A percentile compares a stretch with the other conserved stretches of the same genome.
phyloP scores from a whole-genome alignment of 92 coral and sea anemone genomes.

The Micromussa lordhowensis region DNA sequence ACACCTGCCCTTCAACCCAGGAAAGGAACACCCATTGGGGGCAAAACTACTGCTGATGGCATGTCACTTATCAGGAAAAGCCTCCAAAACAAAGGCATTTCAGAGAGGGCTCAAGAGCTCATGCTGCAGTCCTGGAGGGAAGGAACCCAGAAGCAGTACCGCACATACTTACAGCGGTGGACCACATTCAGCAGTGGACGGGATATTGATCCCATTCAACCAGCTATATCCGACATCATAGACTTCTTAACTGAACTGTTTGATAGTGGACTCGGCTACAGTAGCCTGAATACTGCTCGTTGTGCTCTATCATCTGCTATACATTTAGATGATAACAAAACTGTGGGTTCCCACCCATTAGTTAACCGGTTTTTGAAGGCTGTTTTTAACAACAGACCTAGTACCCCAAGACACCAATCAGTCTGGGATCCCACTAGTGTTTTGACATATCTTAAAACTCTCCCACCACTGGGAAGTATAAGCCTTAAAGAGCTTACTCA shows the following conservation, averaged over 20 bases:
- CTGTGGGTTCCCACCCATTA: constrained; percentile 44
- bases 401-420: constrained; percentile 31
- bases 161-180: constrained; percentile 24
- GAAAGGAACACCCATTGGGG: constrained; percentile 43
- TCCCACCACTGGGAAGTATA: constrained; percentile 10
- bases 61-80: constrained; percentile 44
- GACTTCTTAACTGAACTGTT: constrained; percentile 29
- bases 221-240: constrained; percentile 25
- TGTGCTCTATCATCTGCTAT: constrained; percentile 27
- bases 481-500: constrained; percentile 37
- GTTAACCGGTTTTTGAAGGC: constrained; percentile 48
- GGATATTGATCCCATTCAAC: constrained; percentile 40
- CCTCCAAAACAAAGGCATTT: constrained; percentile 28
- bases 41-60: constrained; percentile 43
- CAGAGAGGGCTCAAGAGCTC: constrained; percentile 42
- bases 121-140: constrained; percentile 41
- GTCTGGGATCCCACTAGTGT: constrained; percentile 48
- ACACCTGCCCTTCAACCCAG: constrained; percentile 50
- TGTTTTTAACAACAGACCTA: constrained; percentile 33
- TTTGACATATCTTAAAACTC: constrained; percentile 23
- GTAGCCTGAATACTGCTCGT: constrained; percentile 34
- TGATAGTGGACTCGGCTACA: constrained; percentile 24
- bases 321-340: background rate
- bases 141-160: constrained; percentile 49
- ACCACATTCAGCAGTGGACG: constrained; percentile 30